A percentile compares a stretch with the other conserved stretches of the same genome.
phyloP scores from a whole-genome alignment of 2,888 invertebrate species.

The Pyrrhia umbra region DNA sequence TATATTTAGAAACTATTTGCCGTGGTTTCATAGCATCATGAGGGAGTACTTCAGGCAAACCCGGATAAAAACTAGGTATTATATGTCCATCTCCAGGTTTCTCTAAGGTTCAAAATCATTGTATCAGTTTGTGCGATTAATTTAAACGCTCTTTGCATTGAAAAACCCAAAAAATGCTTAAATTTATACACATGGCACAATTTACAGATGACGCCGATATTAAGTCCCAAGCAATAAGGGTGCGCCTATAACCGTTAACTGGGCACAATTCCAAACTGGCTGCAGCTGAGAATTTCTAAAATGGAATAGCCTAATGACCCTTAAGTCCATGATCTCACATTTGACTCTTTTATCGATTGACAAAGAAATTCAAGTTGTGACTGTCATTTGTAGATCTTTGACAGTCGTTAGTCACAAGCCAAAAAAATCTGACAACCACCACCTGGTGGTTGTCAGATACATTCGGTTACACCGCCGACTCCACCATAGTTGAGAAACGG shows the following conservation, averaged over 20 bases:
- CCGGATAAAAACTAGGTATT: not conserved
- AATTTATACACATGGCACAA: conserved; percentile 18
- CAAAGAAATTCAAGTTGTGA: not conserved
- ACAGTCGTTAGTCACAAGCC: no score
- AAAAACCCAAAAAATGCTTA: no score
- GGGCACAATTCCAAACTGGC: conserved; percentile 30
- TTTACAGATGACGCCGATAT: conserved; percentile 32
- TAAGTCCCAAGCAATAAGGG: not conserved
- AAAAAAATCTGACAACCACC: no score
- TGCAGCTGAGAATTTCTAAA: not conserved
- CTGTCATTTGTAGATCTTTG: no score
- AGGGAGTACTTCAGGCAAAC: not conserved
- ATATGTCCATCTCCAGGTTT: not conserved
- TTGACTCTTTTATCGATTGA: not conserved
- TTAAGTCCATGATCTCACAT: not conserved
- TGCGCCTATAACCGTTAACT: conserved; percentile 16
- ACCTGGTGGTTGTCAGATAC: no score
- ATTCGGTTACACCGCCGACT: no score
- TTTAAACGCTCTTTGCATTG: no score
- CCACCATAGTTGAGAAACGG: not conserved
- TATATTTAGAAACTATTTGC: not conserved
- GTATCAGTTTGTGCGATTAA: no score
- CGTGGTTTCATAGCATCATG: no score
- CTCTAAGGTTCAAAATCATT: no score
- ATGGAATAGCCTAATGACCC: conserved; percentile 11